Evolutionary conservation across 2,797 vertebrate species (phyloP), one percentile per base, ranked within the genome.

Genomic region (Rhinichthys osculus): DNA sequence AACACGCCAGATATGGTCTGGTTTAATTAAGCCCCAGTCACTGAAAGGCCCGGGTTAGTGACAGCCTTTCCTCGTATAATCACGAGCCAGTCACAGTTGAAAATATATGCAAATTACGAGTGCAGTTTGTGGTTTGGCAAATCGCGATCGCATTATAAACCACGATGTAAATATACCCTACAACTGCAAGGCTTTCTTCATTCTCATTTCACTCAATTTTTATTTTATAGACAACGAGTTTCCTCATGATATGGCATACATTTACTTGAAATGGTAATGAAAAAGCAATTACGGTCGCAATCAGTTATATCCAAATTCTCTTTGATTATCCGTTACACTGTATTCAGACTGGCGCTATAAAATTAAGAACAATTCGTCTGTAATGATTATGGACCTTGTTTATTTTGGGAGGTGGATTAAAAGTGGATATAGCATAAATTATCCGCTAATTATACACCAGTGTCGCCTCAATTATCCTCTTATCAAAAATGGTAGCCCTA

Each of bases 381-480:
- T 98, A 98, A 98, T 99, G 97, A 99, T 98, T 98, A 98, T 97
- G 97, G 97, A 97, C 97, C 96, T 96, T 96, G 96, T 98, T 98
- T 98, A 98, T 98, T 99, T 99, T 98, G 97, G 97, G 96, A 97
- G 97, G 96, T 97, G 96, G 97, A 98, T 99, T 98, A 99, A 99
- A 99, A 98, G 97, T 98, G 97, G 97, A 98, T 99, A 99, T 99
- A 99, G 98, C 97, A 99, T 99, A 99, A 98, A 99, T 99, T 98
- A 99, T 99, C 97, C 97, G 96, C 96, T 99, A 99, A 99, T 99
- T 99, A 99, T 97, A 99, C 96, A 97, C 97, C 97, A 97, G 97
- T 98, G 97, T 99, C 97, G 97, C 97, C 97, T 97, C 98, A 99
- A 99, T 99, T 99, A 99, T 99, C 98, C 98, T 99, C 98, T 99